Conservation (phyloP, 2,797 vertebrate genomes). For the Euthynnus affinis region DNA sequence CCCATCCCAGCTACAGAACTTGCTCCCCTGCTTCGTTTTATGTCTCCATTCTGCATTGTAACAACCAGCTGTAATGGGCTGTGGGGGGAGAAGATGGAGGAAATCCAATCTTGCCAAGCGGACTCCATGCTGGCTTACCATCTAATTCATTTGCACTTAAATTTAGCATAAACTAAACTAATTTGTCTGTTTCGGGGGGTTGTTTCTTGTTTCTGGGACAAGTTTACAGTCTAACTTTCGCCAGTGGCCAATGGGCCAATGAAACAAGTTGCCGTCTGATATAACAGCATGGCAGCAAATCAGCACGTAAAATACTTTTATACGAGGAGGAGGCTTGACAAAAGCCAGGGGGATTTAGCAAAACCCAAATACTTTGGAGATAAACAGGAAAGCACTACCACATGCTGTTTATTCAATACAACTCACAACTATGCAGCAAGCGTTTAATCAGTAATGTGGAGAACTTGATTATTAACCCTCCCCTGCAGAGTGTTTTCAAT, state of each 20-base stretch:
- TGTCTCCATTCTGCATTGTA: constrained; percentile 81
- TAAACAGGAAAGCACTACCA: constrained; percentile 76
- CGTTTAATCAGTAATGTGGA: constrained; percentile 76
- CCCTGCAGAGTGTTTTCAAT: constrained; percentile 74
- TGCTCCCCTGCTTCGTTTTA: constrained; percentile 85
- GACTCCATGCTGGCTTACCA: constrained; percentile 84
- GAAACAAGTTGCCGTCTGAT: constrained; percentile 60
- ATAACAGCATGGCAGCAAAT: constrained; percentile 60
- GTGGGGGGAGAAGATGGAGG: constrained; percentile 72
- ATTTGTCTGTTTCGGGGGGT: constrained; percentile 73
- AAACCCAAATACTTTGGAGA: constrained; percentile 68
- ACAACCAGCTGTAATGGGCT: constrained; percentile 86
- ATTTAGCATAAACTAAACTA: constrained; percentile 81
- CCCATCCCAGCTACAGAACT: constrained; percentile 82
- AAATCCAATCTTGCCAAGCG: constrained; percentile 86
- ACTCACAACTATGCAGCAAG: constrained; percentile 60
- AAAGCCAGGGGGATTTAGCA: constrained; percentile 68
- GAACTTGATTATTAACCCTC: constrained; percentile 75
- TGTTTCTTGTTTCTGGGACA: constrained; percentile 38
- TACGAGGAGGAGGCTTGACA: constrained; percentile 63
- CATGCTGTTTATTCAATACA: constrained; percentile 73
- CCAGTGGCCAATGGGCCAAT: constrained; percentile 23
- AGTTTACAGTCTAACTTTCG: constrained; percentile 46
- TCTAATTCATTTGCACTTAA: constrained; percentile 89
- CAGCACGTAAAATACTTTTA: constrained; percentile 59